Base-by-base conservation (phyloP, 2,888 invertebrate genomes). In the Stenurella melanura region DNA sequence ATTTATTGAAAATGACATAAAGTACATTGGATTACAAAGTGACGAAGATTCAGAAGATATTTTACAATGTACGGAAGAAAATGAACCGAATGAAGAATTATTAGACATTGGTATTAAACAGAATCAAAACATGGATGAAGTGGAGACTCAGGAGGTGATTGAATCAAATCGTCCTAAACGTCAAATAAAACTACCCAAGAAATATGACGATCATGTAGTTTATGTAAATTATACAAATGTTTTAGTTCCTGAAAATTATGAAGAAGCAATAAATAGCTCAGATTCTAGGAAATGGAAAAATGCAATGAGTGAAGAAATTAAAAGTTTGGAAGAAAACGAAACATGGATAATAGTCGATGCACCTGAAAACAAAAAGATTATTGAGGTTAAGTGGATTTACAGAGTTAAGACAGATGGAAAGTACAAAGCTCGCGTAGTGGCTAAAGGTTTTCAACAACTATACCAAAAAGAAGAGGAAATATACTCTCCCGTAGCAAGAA, bases 401-500 rank as follows among this genome's bases (percentile, higher is more conserved):
- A 17, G 58, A 18, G 19, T 58, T 58, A 58, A 58, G 19, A 11
- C 58, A 18, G 18, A 58, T 19, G 19, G 10, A 11, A 58, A 58
- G 17, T 58, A 58, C 19, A 58, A 58, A 58, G 58, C 58, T 58
- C 15, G 58, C 17, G 61, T 61, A 9, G 61, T 61, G 9, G 61
- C 61, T 30, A 61, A 61, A 30, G 61, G 61, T n/a, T 61, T 61
- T 34, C 61, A 61, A 30, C 61, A 61, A n/a, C 1, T 30, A n/a
- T 61, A 61, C 34, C 34, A 61, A n/a, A 30, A 61, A 67, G 17
- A 67, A n/a, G 50, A 67, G 19, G 67, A 50, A 67, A 67, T 50
- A 19, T 67, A 67, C 17, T 67, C 50, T 15, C 67, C 67, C 30
- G 67, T 67, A 9, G 67, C 50, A 42, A 67, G 67, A 67, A 67